phyloP scores from a whole-genome alignment of 2,797 vertebrate species.

The Aphelocoma californica region DNA sequence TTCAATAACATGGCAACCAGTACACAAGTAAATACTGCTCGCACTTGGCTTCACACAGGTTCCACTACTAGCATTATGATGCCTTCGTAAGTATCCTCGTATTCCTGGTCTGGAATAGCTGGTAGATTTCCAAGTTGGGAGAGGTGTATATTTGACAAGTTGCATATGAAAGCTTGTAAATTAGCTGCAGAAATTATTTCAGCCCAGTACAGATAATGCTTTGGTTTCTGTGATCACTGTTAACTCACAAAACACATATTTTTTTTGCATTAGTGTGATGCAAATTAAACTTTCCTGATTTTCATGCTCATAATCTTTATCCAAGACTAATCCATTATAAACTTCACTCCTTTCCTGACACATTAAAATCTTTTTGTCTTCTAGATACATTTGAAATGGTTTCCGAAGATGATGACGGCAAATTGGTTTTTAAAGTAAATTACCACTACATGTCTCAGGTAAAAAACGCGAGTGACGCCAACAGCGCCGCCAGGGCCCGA shows the following conservation, averaged over 20 bases:
- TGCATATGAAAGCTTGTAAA: not conserved
- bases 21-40: not conserved
- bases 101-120: not conserved
- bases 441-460: constrained; percentile 99
- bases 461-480: constrained; percentile 95
- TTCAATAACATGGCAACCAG: not conserved
- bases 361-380: not conserved
- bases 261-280: not conserved
- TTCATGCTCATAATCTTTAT: not conserved
- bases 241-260: fast-evolving
- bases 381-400: constrained; percentile 99
- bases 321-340: not conserved
- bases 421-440: constrained; percentile 96
- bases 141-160: not conserved
- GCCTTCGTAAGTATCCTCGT: not conserved
- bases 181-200: not conserved
- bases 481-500: constrained; percentile 93
- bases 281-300: not conserved
- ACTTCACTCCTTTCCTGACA: not conserved
- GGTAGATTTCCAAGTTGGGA: not conserved
- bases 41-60: not conserved
- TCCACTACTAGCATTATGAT: not conserved
- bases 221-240: not conserved
- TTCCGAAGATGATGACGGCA: constrained; percentile 95
- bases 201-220: not conserved